These are phyloP conservation scores for Chalcis sispes DNA, from an alignment of 2,888 invertebrate genomes.

Conservation along the genomic window DNA sequence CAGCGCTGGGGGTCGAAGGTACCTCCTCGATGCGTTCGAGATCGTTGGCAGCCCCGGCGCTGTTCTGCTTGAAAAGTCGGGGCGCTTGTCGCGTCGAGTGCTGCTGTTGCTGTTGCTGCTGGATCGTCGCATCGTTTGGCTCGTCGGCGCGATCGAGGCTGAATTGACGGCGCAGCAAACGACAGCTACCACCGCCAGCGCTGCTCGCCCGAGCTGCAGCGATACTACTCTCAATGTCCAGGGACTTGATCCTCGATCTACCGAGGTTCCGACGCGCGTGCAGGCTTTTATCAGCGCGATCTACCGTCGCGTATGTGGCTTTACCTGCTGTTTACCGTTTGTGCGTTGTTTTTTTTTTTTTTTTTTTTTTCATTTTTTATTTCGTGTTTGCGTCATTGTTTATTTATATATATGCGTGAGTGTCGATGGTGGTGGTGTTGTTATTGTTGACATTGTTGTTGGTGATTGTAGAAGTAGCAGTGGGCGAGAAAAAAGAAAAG, in stretches of 20 bases:
- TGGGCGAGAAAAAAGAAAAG: constrained; percentile 11
- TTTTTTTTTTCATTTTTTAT: too few species aligned
- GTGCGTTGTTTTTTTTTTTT: too few species aligned
- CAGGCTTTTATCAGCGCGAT: constrained; percentile 41
- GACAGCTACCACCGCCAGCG: constrained; percentile 72
- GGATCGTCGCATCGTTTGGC: constrained; percentile 45
- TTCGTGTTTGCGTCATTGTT: neutral
- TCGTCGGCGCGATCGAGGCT: constrained; percentile 84
- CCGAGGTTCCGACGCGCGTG: constrained; percentile 44
- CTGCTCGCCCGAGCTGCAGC: constrained; percentile 43
- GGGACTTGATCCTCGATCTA: constrained; percentile 52
- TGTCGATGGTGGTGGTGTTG: constrained; percentile 7
- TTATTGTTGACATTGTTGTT: neutral
- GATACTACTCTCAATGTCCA: constrained; percentile 55
- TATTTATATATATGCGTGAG: too few species aligned
- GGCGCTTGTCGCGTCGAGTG: constrained; percentile 56
- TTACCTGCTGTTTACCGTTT: constrained; percentile 23
- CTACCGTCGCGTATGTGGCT: constrained; percentile 38
- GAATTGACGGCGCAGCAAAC: constrained; percentile 82
- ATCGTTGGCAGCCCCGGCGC: constrained; percentile 83
- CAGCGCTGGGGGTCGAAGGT: constrained; percentile 75
- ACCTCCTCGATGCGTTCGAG: constrained; percentile 84
- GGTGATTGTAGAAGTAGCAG: neutral
- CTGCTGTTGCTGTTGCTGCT: constrained; percentile 47
- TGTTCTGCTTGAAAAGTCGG: constrained; percentile 82